phyloP scores from a whole-genome alignment of 2,888 invertebrate species.

The Luffia ferchaultella region DNA sequence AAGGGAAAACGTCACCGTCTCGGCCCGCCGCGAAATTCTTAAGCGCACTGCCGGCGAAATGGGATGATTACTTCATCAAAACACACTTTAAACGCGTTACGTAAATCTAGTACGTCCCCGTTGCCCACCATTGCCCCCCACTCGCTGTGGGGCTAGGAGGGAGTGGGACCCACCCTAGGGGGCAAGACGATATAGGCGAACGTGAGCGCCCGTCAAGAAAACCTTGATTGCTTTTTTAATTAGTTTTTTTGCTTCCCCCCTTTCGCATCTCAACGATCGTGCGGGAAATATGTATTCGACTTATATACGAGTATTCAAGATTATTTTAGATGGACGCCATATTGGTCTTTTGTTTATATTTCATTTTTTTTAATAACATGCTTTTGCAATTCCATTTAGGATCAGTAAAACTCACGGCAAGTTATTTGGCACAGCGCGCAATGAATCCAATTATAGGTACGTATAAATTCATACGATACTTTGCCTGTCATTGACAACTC shows the following conservation, averaged over 20 bases:
- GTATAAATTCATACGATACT: no score
- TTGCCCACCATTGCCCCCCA: slow-evolving; percentile 37
- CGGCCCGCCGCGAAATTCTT: slow-evolving; percentile 61
- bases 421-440: no score
- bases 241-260: slow-evolving; percentile 62
- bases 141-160: slow-evolving; percentile 32
- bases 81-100: slow-evolving; percentile 68
- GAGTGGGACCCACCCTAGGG: slow-evolving; percentile 31
- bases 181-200: slow-evolving; percentile 68
- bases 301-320: slow-evolving; percentile 28
- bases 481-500: no score
- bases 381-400: no score
- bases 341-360: no score
- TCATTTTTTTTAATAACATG: no score
- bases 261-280: slow-evolving; percentile 55
- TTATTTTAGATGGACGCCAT: slow-evolving; percentile 35
- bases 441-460: no score
- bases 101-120: slow-evolving; percentile 57
- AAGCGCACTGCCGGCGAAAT: slow-evolving; percentile 57
- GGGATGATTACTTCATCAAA: slow-evolving; percentile 67
- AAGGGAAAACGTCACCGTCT: slow-evolving; percentile 37
- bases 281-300: slow-evolving; percentile 56
- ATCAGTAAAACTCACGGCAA: no score
- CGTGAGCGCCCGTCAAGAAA: slow-evolving; percentile 68
- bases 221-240: slow-evolving; percentile 68